Conservation (phyloP, 2,888 invertebrate species). For the Leucophora obtusa region DNA sequence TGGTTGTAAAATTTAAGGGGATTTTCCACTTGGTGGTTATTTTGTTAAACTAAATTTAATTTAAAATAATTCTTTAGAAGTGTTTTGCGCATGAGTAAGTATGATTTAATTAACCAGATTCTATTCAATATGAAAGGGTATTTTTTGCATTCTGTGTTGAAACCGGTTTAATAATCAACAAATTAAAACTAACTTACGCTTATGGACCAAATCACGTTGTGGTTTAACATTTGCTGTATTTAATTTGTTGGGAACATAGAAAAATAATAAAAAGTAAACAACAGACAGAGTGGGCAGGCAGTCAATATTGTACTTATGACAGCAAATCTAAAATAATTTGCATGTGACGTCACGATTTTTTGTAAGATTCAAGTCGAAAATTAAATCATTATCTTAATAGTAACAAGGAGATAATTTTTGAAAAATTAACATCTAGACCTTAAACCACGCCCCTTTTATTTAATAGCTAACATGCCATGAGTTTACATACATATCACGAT, state of each 20-base stretch:
- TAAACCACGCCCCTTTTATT: constrained; percentile 14
- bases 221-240: constrained; percentile 25
- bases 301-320: background rate
- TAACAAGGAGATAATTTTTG: background rate
- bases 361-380: background rate
- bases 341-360: constrained; percentile 42
- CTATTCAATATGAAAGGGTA: constrained; percentile 2
- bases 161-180: constrained; percentile 42
- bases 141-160: constrained; percentile 5
- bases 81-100: background rate
- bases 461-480: background rate
- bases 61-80: background rate
- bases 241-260: constrained; percentile 11
- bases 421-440: constrained; percentile 8
- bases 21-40: constrained; percentile 13
- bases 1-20: constrained; percentile 9
- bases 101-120: background rate
- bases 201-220: constrained; percentile 43
- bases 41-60: background rate
- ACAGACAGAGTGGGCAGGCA: constrained; percentile 19
- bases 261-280: background rate
- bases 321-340: constrained; percentile 35
- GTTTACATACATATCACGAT: constrained; percentile 16
- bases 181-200: constrained; percentile 31
- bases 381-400: background rate